These are phyloP conservation scores for Falco cherrug DNA, from an alignment of 2,797 vertebrate genomes.

Conservation along the genomic window DNA sequence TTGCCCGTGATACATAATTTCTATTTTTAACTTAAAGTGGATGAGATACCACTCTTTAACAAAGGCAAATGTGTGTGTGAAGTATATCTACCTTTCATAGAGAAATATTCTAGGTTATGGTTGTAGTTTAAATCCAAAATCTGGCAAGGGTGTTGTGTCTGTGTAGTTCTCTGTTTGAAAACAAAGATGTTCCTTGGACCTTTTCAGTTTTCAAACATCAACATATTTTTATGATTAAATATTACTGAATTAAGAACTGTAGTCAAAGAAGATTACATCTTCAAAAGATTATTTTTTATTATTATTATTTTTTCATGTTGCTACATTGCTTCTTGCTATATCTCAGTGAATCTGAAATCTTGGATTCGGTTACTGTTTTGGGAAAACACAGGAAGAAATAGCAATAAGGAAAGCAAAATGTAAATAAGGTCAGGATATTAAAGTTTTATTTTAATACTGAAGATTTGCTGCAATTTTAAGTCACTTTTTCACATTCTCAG, in stretches of 20 bases:
- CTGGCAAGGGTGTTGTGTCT: background rate
- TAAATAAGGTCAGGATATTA: background rate
- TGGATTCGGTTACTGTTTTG: background rate
- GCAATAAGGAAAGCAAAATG: background rate
- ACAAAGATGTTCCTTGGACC: background rate
- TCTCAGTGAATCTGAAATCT: background rate
- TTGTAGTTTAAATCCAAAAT: background rate
- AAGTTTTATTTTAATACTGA: background rate
- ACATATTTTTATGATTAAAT: background rate
- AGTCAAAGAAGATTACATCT: background rate
- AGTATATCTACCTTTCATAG: background rate
- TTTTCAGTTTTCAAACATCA: background rate
- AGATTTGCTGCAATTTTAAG: background rate
- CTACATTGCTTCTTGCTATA: background rate
- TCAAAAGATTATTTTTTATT: background rate
- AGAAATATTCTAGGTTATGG: background rate
- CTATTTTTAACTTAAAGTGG: background rate
- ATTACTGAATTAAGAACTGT: background rate
- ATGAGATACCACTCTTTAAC: background rate
- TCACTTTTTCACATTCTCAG: background rate
- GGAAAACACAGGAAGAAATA: background rate
- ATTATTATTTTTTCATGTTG: background rate
- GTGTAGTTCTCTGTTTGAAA: background rate
- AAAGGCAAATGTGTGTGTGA: rapidly evolving
- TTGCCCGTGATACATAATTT: background rate